Evolutionary conservation across 2,797 vertebrate genomes (phyloP).

Genomic region (Thaleichthys pacificus): DNA sequence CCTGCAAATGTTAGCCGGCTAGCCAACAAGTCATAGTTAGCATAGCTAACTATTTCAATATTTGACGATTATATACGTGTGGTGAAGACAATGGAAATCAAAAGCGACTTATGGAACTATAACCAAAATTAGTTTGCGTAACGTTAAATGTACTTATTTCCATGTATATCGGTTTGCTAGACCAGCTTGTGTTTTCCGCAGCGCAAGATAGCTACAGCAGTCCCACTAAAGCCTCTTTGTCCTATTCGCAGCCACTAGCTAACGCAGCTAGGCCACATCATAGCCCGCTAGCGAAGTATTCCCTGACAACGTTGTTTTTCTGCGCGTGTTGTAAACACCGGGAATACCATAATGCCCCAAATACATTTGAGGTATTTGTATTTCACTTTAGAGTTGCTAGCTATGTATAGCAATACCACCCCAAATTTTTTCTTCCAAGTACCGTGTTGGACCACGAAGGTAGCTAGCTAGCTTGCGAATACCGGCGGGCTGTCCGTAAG

Average conservation of each 20-base stretch:
- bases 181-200: background rate
- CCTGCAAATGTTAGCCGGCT: conserved; percentile 38
- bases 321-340: background rate
- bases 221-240: conserved; percentile 66
- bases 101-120: background rate
- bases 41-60: background rate
- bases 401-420: background rate
- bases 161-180: background rate
- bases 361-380: background rate
- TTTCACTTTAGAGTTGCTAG: background rate
- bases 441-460: no score
- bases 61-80: background rate
- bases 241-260: conserved; percentile 59
- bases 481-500: background rate
- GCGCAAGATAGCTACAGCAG: conserved; percentile 48
- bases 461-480: background rate
- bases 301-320: conserved; percentile 56
- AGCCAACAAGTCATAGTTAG: conserved; percentile 21
- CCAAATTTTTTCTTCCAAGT: no score
- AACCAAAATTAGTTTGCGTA: background rate
- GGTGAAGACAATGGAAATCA: background rate
- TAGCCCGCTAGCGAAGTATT: conserved; percentile 12
- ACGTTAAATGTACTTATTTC: background rate
- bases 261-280: conserved; percentile 59
- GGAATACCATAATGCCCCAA: background rate